Percentiles rank a stretch among this genome's conserved stretches.
These are phyloP conservation scores for Dissostichus mawsoni DNA, from an alignment of 2,113 vertebrate genomes.

Conservation along the genomic window DNA sequence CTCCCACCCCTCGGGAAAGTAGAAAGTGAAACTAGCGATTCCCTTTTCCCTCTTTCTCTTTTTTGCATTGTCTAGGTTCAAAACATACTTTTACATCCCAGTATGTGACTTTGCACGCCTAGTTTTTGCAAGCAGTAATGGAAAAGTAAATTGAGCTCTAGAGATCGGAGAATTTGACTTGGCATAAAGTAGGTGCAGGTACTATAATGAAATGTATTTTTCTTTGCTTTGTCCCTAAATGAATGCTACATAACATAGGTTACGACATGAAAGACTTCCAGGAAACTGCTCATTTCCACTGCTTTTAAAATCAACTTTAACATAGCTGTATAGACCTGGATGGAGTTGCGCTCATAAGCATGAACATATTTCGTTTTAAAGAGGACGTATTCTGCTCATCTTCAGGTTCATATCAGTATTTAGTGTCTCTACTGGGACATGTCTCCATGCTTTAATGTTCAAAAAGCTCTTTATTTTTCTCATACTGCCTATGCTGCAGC, in stretches of 20 bases:
- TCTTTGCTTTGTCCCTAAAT: constrained; percentile 35
- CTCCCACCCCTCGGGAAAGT: background rate
- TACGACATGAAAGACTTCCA: background rate
- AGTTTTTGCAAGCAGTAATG: background rate
- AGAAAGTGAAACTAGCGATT: constrained; percentile 14
- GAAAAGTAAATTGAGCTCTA: constrained; percentile 41
- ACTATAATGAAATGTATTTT: constrained; percentile 27
- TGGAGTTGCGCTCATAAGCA: background rate
- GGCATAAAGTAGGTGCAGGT: constrained; percentile 9
- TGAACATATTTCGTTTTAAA: background rate
- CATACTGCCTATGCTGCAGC: too few relatives aligned
- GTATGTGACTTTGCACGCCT: constrained; percentile 14
- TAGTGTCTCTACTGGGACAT: background rate
- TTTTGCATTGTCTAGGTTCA: constrained; percentile 6
- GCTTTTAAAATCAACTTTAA: constrained; percentile 3
- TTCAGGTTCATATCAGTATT: too few relatives aligned
- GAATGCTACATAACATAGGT: constrained; percentile 15
- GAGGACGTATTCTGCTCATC: too few relatives aligned
- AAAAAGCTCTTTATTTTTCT: too few relatives aligned
- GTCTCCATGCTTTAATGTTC: background rate
- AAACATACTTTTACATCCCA: background rate
- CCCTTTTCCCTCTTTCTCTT: background rate
- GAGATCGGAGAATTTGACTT: constrained; percentile 39
- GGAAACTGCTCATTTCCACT: constrained; percentile 20
- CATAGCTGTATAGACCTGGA: background rate